A percentile compares a stretch with the other conserved stretches of the same genome.
These are phyloP conservation scores for Styela clava DNA, from an alignment of 23 tunicate species.

Conservation along the genomic window DNA sequence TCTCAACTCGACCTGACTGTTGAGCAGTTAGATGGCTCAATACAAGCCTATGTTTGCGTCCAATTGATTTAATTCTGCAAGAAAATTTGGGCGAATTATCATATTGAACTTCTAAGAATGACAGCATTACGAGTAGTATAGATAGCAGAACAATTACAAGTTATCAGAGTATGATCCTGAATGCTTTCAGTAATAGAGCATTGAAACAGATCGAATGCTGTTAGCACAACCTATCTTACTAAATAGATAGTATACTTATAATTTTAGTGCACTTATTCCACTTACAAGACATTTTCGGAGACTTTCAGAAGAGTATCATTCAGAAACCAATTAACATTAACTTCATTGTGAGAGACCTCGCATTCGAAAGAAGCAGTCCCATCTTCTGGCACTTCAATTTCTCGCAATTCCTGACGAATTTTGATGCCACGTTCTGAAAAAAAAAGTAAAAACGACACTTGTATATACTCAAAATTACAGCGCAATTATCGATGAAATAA, in stretches of 20 bases:
- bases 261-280: no score
- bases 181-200: no score
- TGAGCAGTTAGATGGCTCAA: constrained; percentile 20
- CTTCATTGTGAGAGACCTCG: constrained; percentile 88
- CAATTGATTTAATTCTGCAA: constrained; percentile 23
- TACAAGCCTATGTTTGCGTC: constrained; percentile 27
- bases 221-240: no score
- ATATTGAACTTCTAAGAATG: neutral
- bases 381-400: constrained; percentile 61
- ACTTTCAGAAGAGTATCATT: constrained; percentile 46
- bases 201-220: no score
- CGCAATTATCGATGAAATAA: neutral
- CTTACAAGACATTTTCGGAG: constrained; percentile 28
- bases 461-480: neutral
- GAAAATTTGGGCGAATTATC: no score
- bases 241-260: no score
- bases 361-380: constrained; percentile 77
- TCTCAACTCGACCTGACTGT: constrained; percentile 12
- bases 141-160: no score
- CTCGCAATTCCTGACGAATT: constrained; percentile 68
- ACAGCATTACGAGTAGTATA: no score
- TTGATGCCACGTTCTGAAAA: constrained; percentile 75
- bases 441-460: neutral
- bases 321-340: constrained; percentile 69
- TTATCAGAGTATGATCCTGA: no score